Base-by-base conservation (phyloP, 2,113 vertebrate genomes). In the Raja brachyura region DNA sequence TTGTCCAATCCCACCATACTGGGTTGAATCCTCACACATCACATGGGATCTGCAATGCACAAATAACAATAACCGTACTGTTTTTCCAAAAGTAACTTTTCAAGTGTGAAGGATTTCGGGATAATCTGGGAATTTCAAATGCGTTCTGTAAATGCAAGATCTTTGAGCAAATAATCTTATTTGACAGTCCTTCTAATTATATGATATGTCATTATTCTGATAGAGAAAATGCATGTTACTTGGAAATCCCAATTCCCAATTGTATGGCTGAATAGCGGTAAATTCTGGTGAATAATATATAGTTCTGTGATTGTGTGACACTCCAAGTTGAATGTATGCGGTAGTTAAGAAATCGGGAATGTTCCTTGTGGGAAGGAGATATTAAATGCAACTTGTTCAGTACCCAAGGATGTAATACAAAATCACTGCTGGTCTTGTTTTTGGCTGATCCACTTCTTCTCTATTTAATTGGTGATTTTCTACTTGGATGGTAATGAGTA, bases 381-480 rank as follows among this genome's bases (percentile, higher is more conserved):
- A 70, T 66, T 33, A 9, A 48, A 48, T 13, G 18, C 20, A 73
- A 48, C 66, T 92, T 70, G 18, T 73, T 92, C 22, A 54, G 22
- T 3, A 28, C n/a, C 39, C 10, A 6, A 18, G 70, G 90, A 92
- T 48, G 10, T 73, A 22, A 92, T 92, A 28, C 20, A 22, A 25
- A 73, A 13, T 33, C 66, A 39, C 33, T 13, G n/a, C 31, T 11
- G 10, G 66, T 20, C 39, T 74, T 25, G 54, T 14, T 54, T 74
- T 28, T 54, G 33, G 10, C 39, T 73, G 66, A 73, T 73, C 66
- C 22, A 73, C 68, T 54, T 73, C n/a, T 48, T 92, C 20, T 48
- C 73, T 92, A 92, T 9, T 92, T 92, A 74, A 73, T 28, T 92
- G 39, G 68, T 92, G 33, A 92, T 92, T 92, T 92, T 92, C 68